Conservation (phyloP, 2,888 invertebrate genomes). For the Drosophila tanythrix region DNA sequence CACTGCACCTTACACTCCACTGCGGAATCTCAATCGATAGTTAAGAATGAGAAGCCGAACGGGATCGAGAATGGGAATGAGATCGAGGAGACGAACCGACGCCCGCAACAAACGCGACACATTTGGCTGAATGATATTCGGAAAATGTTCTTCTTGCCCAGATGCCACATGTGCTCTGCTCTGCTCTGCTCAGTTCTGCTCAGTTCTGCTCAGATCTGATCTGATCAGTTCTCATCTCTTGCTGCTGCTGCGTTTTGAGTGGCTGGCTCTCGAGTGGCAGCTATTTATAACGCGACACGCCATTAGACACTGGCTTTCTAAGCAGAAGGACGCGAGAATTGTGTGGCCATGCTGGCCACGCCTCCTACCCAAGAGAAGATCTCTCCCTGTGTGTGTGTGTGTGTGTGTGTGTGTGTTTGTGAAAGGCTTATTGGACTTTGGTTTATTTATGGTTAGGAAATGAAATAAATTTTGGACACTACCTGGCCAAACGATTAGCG, state of each 20-base stretch:
- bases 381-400: constrained; percentile 51
- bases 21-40: constrained; percentile 1
- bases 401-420: constrained; percentile 58
- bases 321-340: constrained; percentile 65
- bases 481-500: constrained; percentile 66
- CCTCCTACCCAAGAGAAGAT: constrained; percentile 37
- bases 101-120: constrained; percentile 77
- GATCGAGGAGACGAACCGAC: constrained; percentile 60
- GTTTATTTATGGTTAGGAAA: constrained; percentile 55
- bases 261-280: constrained; percentile 74
- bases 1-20: constrained; percentile 21
- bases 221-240: constrained; percentile 29
- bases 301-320: constrained; percentile 69
- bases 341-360: constrained; percentile 56
- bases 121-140: constrained; percentile 77
- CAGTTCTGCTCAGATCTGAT: constrained; percentile 15
- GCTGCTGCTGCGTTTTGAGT: constrained; percentile 73
- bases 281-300: constrained; percentile 80
- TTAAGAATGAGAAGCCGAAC: not conserved
- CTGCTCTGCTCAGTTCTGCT: constrained; percentile 21
- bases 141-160: constrained; percentile 46
- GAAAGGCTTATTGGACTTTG: constrained; percentile 59
- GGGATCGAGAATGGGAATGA: not conserved
- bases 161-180: constrained; percentile 45
- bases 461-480: constrained; percentile 67